Base-by-base conservation (phyloP, 2,113 vertebrate species). In the Kryptolebias marmoratus region DNA sequence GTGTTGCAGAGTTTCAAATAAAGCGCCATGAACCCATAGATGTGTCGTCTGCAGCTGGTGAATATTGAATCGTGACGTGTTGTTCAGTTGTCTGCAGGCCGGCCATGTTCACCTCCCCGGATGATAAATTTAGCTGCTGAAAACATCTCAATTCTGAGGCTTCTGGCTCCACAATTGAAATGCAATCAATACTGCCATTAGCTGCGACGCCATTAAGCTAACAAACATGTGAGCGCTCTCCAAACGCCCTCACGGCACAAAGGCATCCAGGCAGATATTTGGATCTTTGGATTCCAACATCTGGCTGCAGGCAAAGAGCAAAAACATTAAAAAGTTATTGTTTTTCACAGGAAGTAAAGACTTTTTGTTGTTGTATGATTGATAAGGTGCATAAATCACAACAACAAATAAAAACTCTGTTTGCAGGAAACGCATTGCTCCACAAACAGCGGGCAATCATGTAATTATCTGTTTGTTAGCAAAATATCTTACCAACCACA, bases 151-250 rank as follows among this genome's bases (percentile, higher is more conserved):
- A 92, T 87, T 88, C 82, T 58, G 69, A 79, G 68, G 65, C 75
- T 73, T 73, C 75, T 66, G 75, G 75, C 82, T 73, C 31, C 18
- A 49, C 54, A 66, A 87, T 83, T 76, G 77, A 84, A 83, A 87
- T 69, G 64, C 73, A 81, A 90, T 91, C 81, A 84, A 89, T 89
- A 80, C 56, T 10, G 61, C 82, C 83, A 89, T 91, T 91, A 90
- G 84, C 80, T 83, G 59, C 61, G 13, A 62, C 61, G 71, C 80
- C 72, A 79, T 81, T 83, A 78, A 15, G 63, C 64, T 82, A 77
- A 62, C 71, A 73, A 83, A 80, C 71, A 75, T 77, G 83, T 71
- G 78, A 83, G 74, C 64, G 39, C 75, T 83, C 77, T 74, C 75
- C 76, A 77, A 74, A 82, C 30, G 58, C 74, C 87, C 87, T 78